Percentiles rank a stretch among this genome's conserved stretches.
Conservation (phyloP, 2,797 vertebrate species). For the Malacoctenus gilli region DNA sequence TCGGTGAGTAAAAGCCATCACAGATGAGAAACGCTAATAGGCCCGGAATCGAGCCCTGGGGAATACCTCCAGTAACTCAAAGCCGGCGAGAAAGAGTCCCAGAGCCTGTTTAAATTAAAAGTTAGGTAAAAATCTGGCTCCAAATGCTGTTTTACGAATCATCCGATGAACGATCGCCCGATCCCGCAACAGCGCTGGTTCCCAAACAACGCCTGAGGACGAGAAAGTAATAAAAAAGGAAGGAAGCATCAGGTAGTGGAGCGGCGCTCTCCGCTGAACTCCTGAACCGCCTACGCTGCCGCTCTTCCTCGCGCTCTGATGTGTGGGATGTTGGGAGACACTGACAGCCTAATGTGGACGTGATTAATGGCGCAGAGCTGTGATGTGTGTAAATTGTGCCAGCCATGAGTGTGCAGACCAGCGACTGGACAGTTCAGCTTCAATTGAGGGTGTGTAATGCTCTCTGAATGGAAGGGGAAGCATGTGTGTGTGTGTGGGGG, state of each 20-base stretch:
- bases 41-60: conserved; percentile 31
- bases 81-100: conserved; percentile 12
- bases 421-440: conserved; percentile 23
- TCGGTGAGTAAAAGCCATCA: conserved; percentile 19
- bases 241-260: conserved; percentile 41
- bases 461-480: too few relatives aligned
- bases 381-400: conserved; percentile 57
- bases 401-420: conserved; percentile 46
- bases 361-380: conserved; percentile 59
- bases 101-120: conserved; percentile 25
- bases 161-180: too few relatives aligned
- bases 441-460: conserved; percentile 1
- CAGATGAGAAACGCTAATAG: conserved; percentile 43
- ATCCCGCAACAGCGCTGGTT: conserved; percentile 7
- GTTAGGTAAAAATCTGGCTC: not conserved
- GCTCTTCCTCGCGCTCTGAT: too few relatives aligned
- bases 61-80: conserved; percentile 40
- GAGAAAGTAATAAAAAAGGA: conserved; percentile 27
- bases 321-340: conserved; percentile 50
- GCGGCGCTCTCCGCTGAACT: conserved; percentile 48
- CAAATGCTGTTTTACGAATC: not conserved
- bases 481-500: conserved; percentile 5
- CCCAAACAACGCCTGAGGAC: conserved; percentile 15
- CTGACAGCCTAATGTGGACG: conserved; percentile 59
- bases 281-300: conserved; percentile 45